Evolutionary conservation across 2,888 invertebrate genomes (phyloP).

Genomic region (Eledone cirrhosa): DNA sequence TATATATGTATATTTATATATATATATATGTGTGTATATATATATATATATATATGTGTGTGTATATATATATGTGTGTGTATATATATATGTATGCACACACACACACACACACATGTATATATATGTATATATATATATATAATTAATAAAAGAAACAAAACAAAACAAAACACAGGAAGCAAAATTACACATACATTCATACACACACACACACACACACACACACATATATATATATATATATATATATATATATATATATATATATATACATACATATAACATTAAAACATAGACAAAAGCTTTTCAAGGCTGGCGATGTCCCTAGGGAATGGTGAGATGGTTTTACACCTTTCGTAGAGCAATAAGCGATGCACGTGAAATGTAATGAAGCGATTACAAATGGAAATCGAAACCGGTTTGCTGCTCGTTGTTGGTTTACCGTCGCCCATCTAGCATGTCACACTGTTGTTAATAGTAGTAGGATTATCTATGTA

Average conservation of each 20-base stretch:
- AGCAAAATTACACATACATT: not conserved
- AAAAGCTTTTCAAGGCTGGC: no score
- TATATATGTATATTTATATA: not conserved
- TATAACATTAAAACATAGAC: no score
- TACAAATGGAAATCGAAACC: no score
- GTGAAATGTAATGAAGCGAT: no score
- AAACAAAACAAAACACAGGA: not conserved
- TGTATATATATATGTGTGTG: not conserved
- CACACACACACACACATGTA: not conserved
- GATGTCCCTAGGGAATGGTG: no score
- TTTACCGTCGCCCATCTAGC: no score
- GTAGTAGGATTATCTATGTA: no score
- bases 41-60: not conserved
- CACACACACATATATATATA: not conserved
- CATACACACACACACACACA: not conserved
- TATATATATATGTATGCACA: not conserved
- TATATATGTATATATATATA: not conserved
- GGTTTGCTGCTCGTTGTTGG: no score
- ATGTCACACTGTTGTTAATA: no score
- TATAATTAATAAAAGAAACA: not conserved
- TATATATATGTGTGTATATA: not conserved
- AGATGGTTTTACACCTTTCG: no score
- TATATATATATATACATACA: conserved; percentile 6
- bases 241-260: conserved; percentile 6
- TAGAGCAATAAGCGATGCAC: no score